Conservation (phyloP, 2,113 vertebrate species). For the rabbit (Oryctolagus cuniculus) region mOryCun1.1 NC_091437.1:136473001-136473500, state of each 20-base stretch:
- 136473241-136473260: background rate
- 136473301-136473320: background rate
- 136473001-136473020: too few relatives aligned
- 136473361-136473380: background rate
- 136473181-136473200: too few relatives aligned
- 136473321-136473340: background rate
- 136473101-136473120: too few relatives aligned
- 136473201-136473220: too few relatives aligned
- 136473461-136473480: background rate
- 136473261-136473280: background rate
- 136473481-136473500: background rate
- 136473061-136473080: too few relatives aligned
- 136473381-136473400: background rate
- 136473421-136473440: too few relatives aligned
- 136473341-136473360: background rate
- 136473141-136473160: too few relatives aligned
- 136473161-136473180: background rate
- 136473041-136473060: too few relatives aligned
- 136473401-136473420: background rate
- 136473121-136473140: too few relatives aligned
- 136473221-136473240: too few relatives aligned
- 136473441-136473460: background rate
- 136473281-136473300: background rate
- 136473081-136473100: too few relatives aligned
- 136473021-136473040: too few relatives aligned